These are phyloP conservation scores for Thalassaphorura encarpata DNA, from an alignment of 1,140 invertebrate genomes.

Conservation along the genomic window DNA sequence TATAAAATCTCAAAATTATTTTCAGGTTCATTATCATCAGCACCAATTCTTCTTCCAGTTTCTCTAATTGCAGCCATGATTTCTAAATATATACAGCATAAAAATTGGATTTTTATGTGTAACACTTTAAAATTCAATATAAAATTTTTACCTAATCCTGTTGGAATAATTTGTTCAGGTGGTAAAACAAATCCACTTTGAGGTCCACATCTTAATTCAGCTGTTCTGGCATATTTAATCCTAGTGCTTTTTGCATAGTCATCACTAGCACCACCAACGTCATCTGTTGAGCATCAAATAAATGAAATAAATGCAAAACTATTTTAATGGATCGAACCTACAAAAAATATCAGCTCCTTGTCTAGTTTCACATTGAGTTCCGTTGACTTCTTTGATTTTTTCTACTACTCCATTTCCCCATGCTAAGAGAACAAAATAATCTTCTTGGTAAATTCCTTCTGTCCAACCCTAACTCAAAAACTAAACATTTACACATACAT, in stretches of 20 bases:
- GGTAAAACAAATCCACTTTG: slow-evolving; percentile 1
- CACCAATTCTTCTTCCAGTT: too few species aligned
- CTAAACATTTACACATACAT: slow-evolving; percentile 1
- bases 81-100: not conserved
- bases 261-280: slow-evolving; percentile 12
- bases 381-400: not conserved
- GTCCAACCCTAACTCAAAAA: slow-evolving; percentile 36
- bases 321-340: too few species aligned
- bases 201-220: not conserved
- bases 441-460: slow-evolving; percentile 26
- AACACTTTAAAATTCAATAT: not conserved
- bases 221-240: slow-evolving; percentile 6
- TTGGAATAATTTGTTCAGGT: not conserved
- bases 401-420: not conserved
- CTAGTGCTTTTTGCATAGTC: slow-evolving; percentile 9
- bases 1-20: too few species aligned
- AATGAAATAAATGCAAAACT: too few species aligned
- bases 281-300: not conserved
- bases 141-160: not conserved
- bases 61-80: not conserved
- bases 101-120: not conserved
- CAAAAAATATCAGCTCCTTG: slow-evolving; percentile 11
- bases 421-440: slow-evolving; percentile 32
- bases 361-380: not conserved
- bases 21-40: too few species aligned